Percentiles rank a stretch among this genome's conserved stretches.
These are phyloP conservation scores for Nothocercus julius DNA, from an alignment of 2,113 vertebrate genomes.

Conservation along the genomic window DNA sequence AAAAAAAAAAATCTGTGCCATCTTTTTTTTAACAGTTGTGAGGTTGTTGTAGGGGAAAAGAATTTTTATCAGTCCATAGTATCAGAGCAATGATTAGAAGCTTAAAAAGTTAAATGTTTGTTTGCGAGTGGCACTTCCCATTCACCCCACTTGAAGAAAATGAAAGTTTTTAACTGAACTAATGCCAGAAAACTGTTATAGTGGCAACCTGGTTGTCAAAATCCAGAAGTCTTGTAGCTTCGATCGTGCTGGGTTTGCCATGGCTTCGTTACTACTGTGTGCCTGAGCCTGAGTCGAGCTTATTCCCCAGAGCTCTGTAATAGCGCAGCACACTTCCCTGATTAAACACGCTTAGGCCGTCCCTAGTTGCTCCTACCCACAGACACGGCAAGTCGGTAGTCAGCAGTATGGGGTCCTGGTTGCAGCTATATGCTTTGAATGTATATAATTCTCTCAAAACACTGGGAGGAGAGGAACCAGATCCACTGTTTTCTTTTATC, in stretches of 20 bases:
- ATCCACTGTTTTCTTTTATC: not conserved
- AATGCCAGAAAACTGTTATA: not conserved
- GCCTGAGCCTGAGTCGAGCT: not conserved
- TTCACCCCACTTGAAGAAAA: too few species aligned
- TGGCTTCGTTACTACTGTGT: not conserved
- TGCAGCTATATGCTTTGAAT: not conserved
- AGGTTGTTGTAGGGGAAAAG: not conserved
- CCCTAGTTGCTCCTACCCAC: not conserved
- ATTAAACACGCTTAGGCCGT: not conserved
- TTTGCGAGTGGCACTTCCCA: not conserved
- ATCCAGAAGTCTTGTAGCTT: not conserved
- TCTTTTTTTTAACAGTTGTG: not conserved
- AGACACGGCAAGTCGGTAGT: not conserved
- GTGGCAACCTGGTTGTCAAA: not conserved
- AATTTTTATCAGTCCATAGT: not conserved
- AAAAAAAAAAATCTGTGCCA: not conserved
- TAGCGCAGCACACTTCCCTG: not conserved
- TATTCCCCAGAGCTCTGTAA: not conserved
- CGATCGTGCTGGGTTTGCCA: not conserved
- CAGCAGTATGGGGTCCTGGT: rapidly evolving
- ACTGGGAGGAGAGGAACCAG: not conserved
- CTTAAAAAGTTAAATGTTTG: not conserved
- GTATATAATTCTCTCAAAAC: not conserved
- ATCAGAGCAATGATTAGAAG: not conserved
- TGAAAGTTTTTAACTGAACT: not conserved